Conservation (phyloP, 2,113 vertebrate species). For the Orcinus orca region DNA sequence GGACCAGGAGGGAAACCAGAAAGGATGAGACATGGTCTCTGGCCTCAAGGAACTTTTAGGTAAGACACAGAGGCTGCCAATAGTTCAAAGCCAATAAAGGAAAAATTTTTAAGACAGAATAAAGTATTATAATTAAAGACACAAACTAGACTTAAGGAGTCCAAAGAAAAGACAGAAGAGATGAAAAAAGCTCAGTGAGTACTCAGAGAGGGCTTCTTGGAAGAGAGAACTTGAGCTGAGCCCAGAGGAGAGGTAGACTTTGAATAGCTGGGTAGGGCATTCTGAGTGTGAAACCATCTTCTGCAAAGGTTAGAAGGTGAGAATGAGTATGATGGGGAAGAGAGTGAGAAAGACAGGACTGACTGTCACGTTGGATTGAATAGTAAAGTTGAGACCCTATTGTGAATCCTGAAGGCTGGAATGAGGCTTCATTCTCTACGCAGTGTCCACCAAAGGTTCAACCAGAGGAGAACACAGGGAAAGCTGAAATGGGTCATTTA, state of each 20-base stretch:
- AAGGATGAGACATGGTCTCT: background rate
- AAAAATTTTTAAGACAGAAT: background rate
- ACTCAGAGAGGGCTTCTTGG: background rate
- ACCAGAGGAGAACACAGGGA: background rate
- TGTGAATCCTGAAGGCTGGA: background rate
- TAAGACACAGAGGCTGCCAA: background rate
- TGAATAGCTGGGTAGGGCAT: background rate
- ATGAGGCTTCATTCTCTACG: background rate
- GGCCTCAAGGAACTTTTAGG: background rate
- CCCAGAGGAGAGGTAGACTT: background rate
- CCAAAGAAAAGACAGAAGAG: background rate
- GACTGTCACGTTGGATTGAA: background rate
- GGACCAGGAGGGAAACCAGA: background rate
- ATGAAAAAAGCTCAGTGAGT: background rate
- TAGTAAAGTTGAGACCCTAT: background rate
- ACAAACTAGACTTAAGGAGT: background rate
- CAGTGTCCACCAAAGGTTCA: background rate
- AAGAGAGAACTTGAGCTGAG: background rate
- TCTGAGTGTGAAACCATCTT: background rate
- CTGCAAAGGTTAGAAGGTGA: background rate
- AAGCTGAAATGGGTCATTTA: background rate
- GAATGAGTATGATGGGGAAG: background rate
- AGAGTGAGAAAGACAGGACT: background rate
- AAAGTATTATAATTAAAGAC: background rate
- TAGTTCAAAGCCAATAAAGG: background rate